These are phyloP conservation scores for Chaetorhynchus papuensis DNA, from an alignment of 2,113 vertebrate species.

Conservation along the genomic window DNA sequence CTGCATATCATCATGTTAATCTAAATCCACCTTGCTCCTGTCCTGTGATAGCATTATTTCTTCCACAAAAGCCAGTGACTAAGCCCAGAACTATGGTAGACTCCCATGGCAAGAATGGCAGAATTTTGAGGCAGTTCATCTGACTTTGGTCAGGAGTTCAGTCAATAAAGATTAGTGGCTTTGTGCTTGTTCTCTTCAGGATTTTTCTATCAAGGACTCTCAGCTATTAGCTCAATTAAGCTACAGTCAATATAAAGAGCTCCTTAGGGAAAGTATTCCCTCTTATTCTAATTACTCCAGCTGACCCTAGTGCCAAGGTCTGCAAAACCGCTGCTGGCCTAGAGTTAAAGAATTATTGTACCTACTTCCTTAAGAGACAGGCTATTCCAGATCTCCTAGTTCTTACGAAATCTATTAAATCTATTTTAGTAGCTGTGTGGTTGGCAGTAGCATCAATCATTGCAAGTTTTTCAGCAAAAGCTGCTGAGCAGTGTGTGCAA, in stretches of 20 bases:
- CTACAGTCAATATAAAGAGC: background rate
- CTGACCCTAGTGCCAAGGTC: background rate
- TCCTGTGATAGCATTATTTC: background rate
- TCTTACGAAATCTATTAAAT: slow-evolving; percentile 15
- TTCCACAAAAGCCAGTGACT: background rate
- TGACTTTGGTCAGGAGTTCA: background rate
- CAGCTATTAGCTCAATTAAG: background rate
- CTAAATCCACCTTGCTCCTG: background rate
- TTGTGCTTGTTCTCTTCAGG: background rate
- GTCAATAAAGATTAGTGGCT: background rate
- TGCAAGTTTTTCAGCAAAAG: background rate
- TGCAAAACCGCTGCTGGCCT: background rate
- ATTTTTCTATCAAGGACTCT: background rate
- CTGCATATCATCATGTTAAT: background rate
- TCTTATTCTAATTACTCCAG: background rate
- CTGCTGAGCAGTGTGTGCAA: background rate
- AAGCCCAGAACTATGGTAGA: background rate
- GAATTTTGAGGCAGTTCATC: background rate
- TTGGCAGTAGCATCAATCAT: background rate
- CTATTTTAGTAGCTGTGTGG: background rate
- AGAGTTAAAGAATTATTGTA: background rate
- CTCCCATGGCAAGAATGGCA: background rate
- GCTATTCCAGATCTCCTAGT: background rate
- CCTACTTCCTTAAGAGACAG: background rate
- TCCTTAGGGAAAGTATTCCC: background rate